Evolutionary conservation across 2,888 invertebrate species (phyloP), one percentile per base, ranked within the genome.

Genomic region (Augiades crinisus): DNA sequence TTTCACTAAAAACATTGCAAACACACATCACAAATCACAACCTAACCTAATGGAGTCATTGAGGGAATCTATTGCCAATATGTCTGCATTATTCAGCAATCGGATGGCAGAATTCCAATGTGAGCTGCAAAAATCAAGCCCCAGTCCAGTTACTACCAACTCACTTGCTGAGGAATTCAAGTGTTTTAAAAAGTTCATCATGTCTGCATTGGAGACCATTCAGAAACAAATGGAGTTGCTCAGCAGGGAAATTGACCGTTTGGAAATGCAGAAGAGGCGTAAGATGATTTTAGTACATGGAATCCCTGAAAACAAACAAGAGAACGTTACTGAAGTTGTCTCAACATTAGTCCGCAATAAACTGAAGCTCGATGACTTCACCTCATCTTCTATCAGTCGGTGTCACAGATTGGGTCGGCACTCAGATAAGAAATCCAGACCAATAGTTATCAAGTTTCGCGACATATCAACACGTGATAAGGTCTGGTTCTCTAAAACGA

Each of bases 401-500:
- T 21, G 21, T 21, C 21, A 21, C 21, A 21, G 21, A 5, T 5
- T 21, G 21, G 21, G 21, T 21, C 21, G 21, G 4, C 21, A 3
- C 3, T 21, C 21, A 3, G 21, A 21, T 5, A 21, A 21, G 5
- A 21, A 21, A 21, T 4, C 21, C 21, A 21, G 21, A 21, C 31
- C 52, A 4, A 33, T 52, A 2, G 14, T 55, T 5, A 2, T 55
- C 2, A 46, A 43, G 14, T 51, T 55, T 8, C 19, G 8, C 1
- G 27, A 36, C 2, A 2, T 10, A 1, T 2, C n/a, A 1, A 8
- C 30, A 1, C 40, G 45, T 2, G 13, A 44, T 17, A 34, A 30
- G 5, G 30, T 54, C 2, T 54, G 50, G 50, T 13, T 8, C 5
- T 41, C 14, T n/a, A n/a, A n/a, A n/a, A n/a, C n/a, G n/a, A n/a